phyloP scores from a whole-genome alignment of 2,888 invertebrate species.

The Cosmia trapezina region DNA sequence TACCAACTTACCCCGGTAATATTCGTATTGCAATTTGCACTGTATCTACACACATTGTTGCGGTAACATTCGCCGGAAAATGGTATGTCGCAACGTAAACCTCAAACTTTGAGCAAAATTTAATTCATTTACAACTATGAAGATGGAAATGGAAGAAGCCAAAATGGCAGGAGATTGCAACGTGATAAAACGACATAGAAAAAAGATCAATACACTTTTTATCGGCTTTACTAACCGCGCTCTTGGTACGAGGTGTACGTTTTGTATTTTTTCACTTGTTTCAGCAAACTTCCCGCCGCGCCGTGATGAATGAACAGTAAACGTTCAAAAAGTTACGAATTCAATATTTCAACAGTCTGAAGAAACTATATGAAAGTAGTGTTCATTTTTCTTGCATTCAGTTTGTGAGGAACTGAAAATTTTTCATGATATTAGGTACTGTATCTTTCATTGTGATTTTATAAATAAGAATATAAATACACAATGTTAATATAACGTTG shows the following conservation, averaged over 20 bases:
- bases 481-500: neutral
- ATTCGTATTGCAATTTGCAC: conserved; percentile 54
- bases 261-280: conserved; percentile 63
- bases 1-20: conserved; percentile 39
- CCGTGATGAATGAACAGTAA: conserved; percentile 59
- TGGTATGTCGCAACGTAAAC: conserved; percentile 33
- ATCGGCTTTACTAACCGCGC: conserved; percentile 44
- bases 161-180: conserved; percentile 44
- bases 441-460: conserved; percentile 2
- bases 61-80: conserved; percentile 44
- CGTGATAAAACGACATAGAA: conserved; percentile 34
- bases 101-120: conserved; percentile 23
- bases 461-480: conserved; percentile 1
- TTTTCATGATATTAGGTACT: conserved; percentile 2
- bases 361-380: conserved; percentile 51
- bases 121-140: conserved; percentile 29
- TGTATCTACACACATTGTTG: conserved; percentile 34
- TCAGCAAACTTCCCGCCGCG: conserved; percentile 55
- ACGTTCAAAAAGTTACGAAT: conserved; percentile 48
- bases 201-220: conserved; percentile 44
- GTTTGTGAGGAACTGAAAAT: conserved; percentile 25
- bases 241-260: conserved; percentile 21
- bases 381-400: conserved; percentile 46
- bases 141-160: conserved; percentile 26
- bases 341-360: conserved; percentile 47